Base-by-base conservation (phyloP, 2,797 vertebrate genomes). In the Lepilemur ruficaudatus region DNA sequence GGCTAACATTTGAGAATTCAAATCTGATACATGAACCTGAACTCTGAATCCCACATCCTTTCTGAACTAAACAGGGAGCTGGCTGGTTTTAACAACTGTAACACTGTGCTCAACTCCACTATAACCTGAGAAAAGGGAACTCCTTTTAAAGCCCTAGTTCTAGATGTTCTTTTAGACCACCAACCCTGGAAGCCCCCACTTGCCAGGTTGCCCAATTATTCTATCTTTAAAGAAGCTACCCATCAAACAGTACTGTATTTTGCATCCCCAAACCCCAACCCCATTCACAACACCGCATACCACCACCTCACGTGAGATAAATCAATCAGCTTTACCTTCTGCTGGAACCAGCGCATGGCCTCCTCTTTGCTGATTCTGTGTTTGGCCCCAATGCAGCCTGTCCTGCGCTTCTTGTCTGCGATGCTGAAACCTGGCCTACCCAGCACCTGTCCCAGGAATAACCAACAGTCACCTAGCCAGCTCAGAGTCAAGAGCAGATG, bases 271-370 rank as follows among this genome's bases (percentile, higher is more conserved):
- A 46, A 73, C 12, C 85, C 96, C 96, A 95, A 22, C 38, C 46
- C 78, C 72, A 59, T 30, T 63, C 86, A 88, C 84, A 89, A 75
- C 65, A 88, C 79, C 73, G n/a, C 55, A 57, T 25, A 57, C 80
- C 94, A 73, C 87, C 81, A 83, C 67, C 43, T 57, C 89, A 89
- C 59, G 89, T 28, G n/a, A 63, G 79, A 92, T 0, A n/a, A 28
- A 30, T 7, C 0, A 23, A 32, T 7, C 0, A 41, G 2, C 5
- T 30, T 97, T 97, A 99, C 99, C 99, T 99, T 99, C 97, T 99
- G 99, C 98, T 99, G 99, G 98, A 99, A 99, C 99, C 99, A 99
- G 98, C 99, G 99, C 99, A 99, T 99, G 98, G 99, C 99, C 98
- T 99, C 99, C 98, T 99, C 99, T 98, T 99, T 99, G 80, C 99